These are phyloP conservation scores for Monochamus alternatus DNA, from an alignment of 2,888 invertebrate species.

Conservation along the genomic window DNA sequence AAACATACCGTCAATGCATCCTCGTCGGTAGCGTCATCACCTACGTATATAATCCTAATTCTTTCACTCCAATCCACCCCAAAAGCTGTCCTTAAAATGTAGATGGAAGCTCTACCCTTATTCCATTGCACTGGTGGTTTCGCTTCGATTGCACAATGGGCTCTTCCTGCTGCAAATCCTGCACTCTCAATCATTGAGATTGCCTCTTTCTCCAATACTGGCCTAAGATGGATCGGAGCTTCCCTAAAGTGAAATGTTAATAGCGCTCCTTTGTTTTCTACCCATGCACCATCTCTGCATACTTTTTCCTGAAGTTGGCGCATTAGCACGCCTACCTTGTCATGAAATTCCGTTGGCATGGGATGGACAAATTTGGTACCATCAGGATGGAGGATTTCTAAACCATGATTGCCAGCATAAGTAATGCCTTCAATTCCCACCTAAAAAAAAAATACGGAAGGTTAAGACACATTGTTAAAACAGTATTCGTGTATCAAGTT, in stretches of 20 bases:
- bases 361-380: slow-evolving; percentile 93
- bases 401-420: slow-evolving; percentile 91
- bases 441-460: slow-evolving; percentile 64
- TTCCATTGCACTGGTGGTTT: slow-evolving; percentile 94
- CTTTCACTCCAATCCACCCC: slow-evolving; percentile 94
- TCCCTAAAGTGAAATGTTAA: slow-evolving; percentile 92
- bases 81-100: slow-evolving; percentile 91
- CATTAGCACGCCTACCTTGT: slow-evolving; percentile 84
- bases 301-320: slow-evolving; percentile 88
- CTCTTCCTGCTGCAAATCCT: slow-evolving; percentile 85
- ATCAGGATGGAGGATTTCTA: slow-evolving; percentile 92
- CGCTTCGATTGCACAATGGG: slow-evolving; percentile 92
- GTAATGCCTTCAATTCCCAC: slow-evolving; percentile 92
- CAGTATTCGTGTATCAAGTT: too few species aligned
- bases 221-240: slow-evolving; percentile 79
- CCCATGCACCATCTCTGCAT: slow-evolving; percentile 92
- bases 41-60: slow-evolving; percentile 91
- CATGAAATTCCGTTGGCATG: slow-evolving; percentile 89
- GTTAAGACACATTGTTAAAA: slow-evolving; percentile 45
- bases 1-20: slow-evolving; percentile 88
- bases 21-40: slow-evolving; percentile 92
- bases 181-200: slow-evolving; percentile 81
- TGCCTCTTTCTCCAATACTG: slow-evolving; percentile 82
- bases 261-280: slow-evolving; percentile 91
- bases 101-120: slow-evolving; percentile 91